Evolutionary conservation across 1,140 invertebrate species (phyloP), one percentile per base, ranked within the genome.

Genomic region (Bombus pascuorum): DNA sequence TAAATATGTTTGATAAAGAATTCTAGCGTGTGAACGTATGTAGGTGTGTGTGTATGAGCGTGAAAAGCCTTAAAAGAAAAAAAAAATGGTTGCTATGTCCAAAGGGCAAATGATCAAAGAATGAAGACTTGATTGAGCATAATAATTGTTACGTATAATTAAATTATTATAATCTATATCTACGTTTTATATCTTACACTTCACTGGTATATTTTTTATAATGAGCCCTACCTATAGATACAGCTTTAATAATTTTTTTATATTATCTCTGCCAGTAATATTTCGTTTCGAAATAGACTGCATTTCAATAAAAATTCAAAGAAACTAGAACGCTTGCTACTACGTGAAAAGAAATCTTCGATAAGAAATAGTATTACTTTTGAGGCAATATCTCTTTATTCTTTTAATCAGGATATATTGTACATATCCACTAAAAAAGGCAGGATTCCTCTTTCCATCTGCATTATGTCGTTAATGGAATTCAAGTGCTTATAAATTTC

Each of bases 401-500:
- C 75, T 1, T 25, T 8, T 42, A 44, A 78, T n/a, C 37, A 15
- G 28, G 75, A 65, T 62, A n/a, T n/a, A 65, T n/a, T 42, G 18
- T n/a, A 65, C 10, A 32, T 28, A 12, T 39, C 8, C 18, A 1
- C 71, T 47, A 47, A 73, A 73, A 22, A 34, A 22, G n/a, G n/a
- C n/a, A 37, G 8, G 5, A 18, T 66, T 13, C 28, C 8, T n/a
- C 13, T 6, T 62, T 34, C 12, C 28, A 12, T n/a, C 53, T 59
- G 53, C 22, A 28, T 74, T 37, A 66, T 44, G 6, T 22, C 22
- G 12, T 8, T 65, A 82, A n/a, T 65, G 4, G 71, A 47, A 4
- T 37, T 10, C 57, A 65, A 74, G 71, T 57, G 32, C 15, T 71
- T 25, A 82, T 73, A 82, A 74, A 74, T 37, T 82, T 47, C 39